phyloP scores from a whole-genome alignment of 2,888 invertebrate species.

The Cremastobaeus sp. region DNA sequence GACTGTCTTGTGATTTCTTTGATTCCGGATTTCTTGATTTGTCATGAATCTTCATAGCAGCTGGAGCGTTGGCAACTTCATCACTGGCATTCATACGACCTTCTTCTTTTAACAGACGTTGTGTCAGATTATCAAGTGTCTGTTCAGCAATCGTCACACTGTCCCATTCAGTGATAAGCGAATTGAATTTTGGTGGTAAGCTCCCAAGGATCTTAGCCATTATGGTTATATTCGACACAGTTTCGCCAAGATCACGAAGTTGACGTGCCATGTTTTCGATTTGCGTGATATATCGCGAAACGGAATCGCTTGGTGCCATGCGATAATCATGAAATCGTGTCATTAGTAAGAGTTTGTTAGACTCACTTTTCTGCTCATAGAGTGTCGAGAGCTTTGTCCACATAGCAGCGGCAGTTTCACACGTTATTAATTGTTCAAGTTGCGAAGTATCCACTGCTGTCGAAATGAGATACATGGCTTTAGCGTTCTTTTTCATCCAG shows the following conservation, averaged over 20 bases:
- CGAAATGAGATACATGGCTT: constrained; percentile 38
- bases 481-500: constrained; percentile 20
- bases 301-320: constrained; percentile 35
- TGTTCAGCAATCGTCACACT: constrained; percentile 32
- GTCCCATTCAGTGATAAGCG: constrained; percentile 44
- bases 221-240: constrained; percentile 34
- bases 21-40: background rate
- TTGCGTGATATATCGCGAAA: constrained; percentile 20
- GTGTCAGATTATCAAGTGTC: constrained; percentile 23
- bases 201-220: constrained; percentile 49
- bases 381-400: constrained; percentile 36
- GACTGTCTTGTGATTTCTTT: background rate
- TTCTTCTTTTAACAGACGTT: constrained; percentile 52
- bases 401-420: constrained; percentile 39
- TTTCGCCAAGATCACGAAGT: constrained; percentile 44
- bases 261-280: constrained; percentile 48
- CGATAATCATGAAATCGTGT: constrained; percentile 45
- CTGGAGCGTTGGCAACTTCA: constrained; percentile 18
- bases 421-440: constrained; percentile 45
- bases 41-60: constrained; percentile 6
- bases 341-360: constrained; percentile 30
- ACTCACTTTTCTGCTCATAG: constrained; percentile 39
- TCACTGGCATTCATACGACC: constrained; percentile 14
- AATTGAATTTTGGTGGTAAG: constrained; percentile 44
- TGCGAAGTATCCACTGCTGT: constrained; percentile 25